Evolutionary conservation across 2,888 invertebrate species (phyloP).

Genomic region (Ditylenchus weischeri): DNA sequence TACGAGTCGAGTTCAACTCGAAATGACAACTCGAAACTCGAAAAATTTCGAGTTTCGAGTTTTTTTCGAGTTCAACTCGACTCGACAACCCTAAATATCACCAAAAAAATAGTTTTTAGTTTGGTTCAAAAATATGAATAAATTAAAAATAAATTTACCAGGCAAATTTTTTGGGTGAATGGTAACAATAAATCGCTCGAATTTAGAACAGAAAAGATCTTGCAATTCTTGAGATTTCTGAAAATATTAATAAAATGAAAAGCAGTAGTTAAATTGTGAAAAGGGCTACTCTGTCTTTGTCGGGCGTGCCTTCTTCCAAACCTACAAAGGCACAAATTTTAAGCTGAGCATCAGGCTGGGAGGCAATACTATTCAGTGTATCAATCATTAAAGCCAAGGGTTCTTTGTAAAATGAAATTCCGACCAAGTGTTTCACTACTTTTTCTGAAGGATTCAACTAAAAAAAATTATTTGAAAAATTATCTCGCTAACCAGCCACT

Average conservation of each 20-base stretch:
- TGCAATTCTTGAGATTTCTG: conserved; percentile 41
- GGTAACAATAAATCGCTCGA: conserved; percentile 49
- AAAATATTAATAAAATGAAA: conserved; percentile 9
- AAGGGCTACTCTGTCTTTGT: conserved; percentile 43
- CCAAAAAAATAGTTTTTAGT: too few species aligned
- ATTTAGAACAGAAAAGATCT: conserved; percentile 42
- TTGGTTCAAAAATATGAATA: too few species aligned
- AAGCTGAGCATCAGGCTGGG: conserved; percentile 40
- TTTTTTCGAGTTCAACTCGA: too few species aligned
- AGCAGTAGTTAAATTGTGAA: not conserved
- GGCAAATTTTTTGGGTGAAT: conserved; percentile 47
- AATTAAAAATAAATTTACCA: not conserved
- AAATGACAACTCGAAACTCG: too few species aligned
- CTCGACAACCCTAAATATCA: too few species aligned
- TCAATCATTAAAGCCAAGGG: conserved; percentile 46
- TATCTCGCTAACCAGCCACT: too few species aligned
- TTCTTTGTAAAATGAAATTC: conserved; percentile 35
- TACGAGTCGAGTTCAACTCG: too few species aligned
- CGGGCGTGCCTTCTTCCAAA: conserved; percentile 52
- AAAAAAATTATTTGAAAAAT: too few species aligned
- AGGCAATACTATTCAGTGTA: conserved; percentile 46
- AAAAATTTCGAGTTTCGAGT: too few species aligned
- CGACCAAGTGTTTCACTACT: conserved; percentile 25
- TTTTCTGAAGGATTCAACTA: conserved; percentile 8
- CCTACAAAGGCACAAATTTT: conserved; percentile 47